phyloP scores from a whole-genome alignment of 2,797 vertebrate genomes.

The Enteromius thamalakanensis region DNA sequence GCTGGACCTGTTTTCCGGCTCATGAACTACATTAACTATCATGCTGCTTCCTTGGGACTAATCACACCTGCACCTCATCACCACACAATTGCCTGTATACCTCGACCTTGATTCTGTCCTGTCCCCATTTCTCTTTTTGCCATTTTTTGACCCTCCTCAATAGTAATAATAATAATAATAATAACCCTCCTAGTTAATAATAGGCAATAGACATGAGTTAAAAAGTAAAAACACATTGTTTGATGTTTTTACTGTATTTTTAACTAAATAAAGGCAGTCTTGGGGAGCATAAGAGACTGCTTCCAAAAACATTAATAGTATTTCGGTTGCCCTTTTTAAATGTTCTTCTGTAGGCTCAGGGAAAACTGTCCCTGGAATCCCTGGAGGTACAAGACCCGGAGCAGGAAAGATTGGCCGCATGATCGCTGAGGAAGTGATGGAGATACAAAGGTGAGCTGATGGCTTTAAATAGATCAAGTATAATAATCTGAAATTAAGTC shows the following conservation, averaged over 20 bases:
- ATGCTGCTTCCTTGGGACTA: too few species aligned
- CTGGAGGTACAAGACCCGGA: conserved; percentile 92
- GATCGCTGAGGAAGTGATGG: conserved; percentile 98
- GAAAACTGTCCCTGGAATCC: conserved; percentile 92
- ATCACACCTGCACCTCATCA: too few species aligned
- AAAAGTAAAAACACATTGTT: too few species aligned
- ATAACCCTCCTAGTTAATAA: background rate
- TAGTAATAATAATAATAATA: too few species aligned
- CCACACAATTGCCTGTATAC: too few species aligned
- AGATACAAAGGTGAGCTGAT: conserved; percentile 90
- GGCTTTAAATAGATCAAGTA: too few species aligned
- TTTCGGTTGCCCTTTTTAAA: background rate
- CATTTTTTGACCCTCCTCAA: too few species aligned
- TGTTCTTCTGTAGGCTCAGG: conserved; percentile 78
- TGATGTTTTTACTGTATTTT: background rate
- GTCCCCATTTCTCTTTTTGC: too few species aligned
- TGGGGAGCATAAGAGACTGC: background rate
- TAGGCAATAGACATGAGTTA: too few species aligned
- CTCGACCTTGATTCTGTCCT: too few species aligned
- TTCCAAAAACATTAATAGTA: background rate
- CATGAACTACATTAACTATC: too few species aligned
- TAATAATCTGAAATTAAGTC: background rate
- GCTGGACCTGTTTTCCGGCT: too few species aligned
- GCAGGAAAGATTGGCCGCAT: conserved; percentile 98
- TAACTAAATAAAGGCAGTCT: background rate